Percentiles rank a stretch among this genome's conserved stretches.
Evolutionary conservation across 2,113 vertebrate species (phyloP).

Genomic region (Turnix velox): DNA sequence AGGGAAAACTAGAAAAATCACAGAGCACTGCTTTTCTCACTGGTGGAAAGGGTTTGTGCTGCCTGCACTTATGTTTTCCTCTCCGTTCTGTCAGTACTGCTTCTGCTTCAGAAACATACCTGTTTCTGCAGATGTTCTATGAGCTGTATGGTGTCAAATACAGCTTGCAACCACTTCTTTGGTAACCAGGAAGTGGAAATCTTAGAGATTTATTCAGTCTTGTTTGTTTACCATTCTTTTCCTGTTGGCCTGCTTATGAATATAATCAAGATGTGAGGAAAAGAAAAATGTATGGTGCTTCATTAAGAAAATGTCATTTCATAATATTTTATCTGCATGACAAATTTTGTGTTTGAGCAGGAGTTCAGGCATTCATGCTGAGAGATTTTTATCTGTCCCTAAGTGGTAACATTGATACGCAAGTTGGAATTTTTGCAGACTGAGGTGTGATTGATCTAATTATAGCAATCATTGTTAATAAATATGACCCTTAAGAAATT

Average conservation of each 20-base stretch:
- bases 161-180: neutral
- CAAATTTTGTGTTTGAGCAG: neutral
- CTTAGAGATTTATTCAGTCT: neutral
- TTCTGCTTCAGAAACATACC: fast-evolving
- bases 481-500: neutral
- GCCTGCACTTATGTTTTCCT: neutral
- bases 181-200: neutral
- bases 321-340: neutral
- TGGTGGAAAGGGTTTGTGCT: neutral
- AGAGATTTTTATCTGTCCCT: neutral
- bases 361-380: neutral
- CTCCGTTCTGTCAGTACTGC: fast-evolving
- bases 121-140: neutral
- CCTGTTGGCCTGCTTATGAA: neutral
- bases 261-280: neutral
- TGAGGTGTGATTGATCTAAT: neutral
- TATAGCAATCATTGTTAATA: neutral
- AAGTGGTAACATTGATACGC: neutral
- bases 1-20: neutral
- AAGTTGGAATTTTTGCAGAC: neutral
- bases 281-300: neutral
- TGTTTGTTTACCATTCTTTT: neutral
- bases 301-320: neutral
- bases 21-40: neutral
- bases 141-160: neutral